A percentile compares a stretch with the other conserved stretches of the same genome.
These are phyloP conservation scores for Indri indri DNA, from an alignment of 2,113 vertebrate genomes.

Conservation along the genomic window DNA sequence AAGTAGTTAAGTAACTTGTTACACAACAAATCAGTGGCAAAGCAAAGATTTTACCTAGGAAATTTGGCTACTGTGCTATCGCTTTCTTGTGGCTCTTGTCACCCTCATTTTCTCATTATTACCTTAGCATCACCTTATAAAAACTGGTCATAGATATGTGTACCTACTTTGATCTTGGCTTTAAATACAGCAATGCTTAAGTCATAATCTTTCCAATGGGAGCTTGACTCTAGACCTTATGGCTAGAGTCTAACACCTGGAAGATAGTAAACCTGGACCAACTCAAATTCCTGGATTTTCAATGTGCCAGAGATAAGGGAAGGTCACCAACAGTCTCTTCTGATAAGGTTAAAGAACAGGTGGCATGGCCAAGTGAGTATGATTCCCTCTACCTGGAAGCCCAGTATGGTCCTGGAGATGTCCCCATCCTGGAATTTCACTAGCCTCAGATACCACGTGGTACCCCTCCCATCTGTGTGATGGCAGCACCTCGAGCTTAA, in stretches of 20 bases:
- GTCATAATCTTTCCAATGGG: not conserved
- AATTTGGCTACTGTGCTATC: not conserved
- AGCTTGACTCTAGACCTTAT: not conserved
- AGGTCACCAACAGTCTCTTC: not conserved
- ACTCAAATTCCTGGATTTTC: rapidly evolving
- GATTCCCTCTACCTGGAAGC: not conserved
- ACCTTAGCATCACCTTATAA: not conserved
- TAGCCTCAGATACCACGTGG: rapidly evolving
- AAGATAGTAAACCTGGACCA: not conserved
- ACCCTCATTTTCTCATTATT: not conserved
- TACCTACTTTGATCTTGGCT: not conserved
- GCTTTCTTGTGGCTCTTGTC: no score
- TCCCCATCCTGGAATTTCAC: not conserved
- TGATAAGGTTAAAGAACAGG: no score
- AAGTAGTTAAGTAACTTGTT: not conserved
- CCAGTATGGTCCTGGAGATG: not conserved
- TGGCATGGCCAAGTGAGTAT: not conserved
- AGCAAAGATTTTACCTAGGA: not conserved
- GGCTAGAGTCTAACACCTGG: not conserved
- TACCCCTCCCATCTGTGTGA: no score
- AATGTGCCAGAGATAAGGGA: not conserved
- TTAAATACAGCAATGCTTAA: not conserved
- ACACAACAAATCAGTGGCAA: not conserved
- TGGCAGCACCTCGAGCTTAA: rapidly evolving
- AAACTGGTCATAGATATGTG: not conserved